These are phyloP conservation scores for Paratilapia polleni DNA, from an alignment of 2,113 vertebrate genomes.

Conservation along the genomic window DNA sequence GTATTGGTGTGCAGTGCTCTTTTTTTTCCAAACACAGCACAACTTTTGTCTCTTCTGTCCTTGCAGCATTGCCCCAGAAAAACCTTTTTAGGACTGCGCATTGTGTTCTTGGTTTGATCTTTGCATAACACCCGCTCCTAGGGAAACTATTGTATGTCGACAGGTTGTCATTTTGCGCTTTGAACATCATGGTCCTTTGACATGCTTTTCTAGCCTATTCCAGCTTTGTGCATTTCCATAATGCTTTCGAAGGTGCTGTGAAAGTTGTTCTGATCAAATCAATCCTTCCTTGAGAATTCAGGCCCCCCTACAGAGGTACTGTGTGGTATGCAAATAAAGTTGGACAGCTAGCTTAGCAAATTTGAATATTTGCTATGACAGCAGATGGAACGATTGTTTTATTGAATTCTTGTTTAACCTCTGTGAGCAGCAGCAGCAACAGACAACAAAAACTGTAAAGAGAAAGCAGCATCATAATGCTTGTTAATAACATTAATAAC, in stretches of 20 bases:
- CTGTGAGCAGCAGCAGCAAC: neutral
- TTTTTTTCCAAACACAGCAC: neutral
- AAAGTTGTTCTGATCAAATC: neutral
- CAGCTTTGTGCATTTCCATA: neutral
- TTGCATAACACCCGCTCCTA: neutral
- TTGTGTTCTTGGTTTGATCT: neutral
- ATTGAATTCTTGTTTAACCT: neutral
- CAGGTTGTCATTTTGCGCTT: neutral
- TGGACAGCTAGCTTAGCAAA: neutral
- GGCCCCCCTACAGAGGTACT: neutral
- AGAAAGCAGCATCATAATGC: neutral
- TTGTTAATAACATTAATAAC: neutral
- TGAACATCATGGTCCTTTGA: neutral
- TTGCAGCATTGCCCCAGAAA: neutral
- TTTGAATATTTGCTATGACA: neutral
- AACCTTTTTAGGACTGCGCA: neutral
- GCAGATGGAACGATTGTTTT: neutral
- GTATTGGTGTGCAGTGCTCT: neutral
- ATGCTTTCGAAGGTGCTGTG: neutral
- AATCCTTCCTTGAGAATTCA: conserved; percentile 3
- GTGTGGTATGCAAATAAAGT: neutral
- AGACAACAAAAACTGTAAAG: neutral
- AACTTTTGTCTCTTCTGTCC: neutral
- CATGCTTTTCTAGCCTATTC: neutral
- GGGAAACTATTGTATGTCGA: no score